Evolutionary conservation across 2,797 vertebrate species (phyloP).

Genomic region (Staurois parvus): DNA sequence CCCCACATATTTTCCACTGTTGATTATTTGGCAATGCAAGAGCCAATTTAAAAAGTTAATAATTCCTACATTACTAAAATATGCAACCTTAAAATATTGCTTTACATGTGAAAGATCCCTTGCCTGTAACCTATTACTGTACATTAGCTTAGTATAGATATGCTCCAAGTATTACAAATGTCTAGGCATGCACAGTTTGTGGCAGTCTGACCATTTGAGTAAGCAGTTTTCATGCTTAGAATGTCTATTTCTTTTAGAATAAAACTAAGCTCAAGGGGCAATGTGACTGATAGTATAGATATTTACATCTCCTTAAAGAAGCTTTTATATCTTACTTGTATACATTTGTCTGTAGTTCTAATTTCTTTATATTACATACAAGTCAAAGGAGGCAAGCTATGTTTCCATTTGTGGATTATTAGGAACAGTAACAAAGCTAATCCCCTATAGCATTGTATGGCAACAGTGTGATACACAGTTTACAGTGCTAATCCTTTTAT

Average conservation of each 20-base stretch:
- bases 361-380: neutral
- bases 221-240: neutral
- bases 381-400: neutral
- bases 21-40: neutral
- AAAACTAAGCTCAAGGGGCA: too few species aligned
- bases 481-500: slow-evolving; percentile 11
- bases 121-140: neutral
- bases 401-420: neutral
- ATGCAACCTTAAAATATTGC: neutral
- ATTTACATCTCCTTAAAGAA: neutral
- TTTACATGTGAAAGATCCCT: neutral
- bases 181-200: neutral
- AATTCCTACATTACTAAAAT: neutral
- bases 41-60: neutral
- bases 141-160: neutral
- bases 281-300: neutral
- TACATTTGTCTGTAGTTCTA: neutral
- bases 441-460: neutral
- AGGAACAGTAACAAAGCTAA: neutral
- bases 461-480: neutral
- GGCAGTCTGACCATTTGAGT: neutral
- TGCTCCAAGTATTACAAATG: neutral
- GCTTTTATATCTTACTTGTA: neutral
- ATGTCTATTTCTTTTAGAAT: neutral
- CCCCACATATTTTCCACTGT: neutral